Conservation (phyloP, 2,888 invertebrate genomes). For the Gymnosoma rotundatum region DNA sequence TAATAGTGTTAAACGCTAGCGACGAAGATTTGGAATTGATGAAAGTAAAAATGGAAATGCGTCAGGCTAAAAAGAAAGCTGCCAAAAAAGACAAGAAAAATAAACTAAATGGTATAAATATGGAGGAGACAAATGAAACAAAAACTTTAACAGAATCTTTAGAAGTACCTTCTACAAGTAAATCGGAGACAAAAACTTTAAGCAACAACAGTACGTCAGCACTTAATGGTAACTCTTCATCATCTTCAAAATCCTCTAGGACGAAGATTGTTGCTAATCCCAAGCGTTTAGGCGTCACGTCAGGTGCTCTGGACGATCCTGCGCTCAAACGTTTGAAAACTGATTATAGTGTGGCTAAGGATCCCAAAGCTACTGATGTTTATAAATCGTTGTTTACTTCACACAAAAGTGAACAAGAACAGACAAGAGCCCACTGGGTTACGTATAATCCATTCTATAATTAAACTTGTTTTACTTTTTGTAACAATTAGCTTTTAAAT, state of each 20-base stretch:
- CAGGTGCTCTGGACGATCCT: conserved; percentile 84
- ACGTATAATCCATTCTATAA: conserved; percentile 98
- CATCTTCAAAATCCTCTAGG: conserved; percentile 62
- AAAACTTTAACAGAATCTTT: neutral
- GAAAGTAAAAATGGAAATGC: conserved; percentile 85
- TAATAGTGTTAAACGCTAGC: conserved; percentile 93
- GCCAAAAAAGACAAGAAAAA: conserved; percentile 84
- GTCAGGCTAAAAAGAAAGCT: conserved; percentile 87
- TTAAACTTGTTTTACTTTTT: conserved; percentile 79
- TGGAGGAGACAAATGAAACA: neutral
- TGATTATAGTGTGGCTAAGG: conserved; percentile 93
- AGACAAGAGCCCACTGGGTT: conserved; percentile 97
- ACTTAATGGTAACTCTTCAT: neutral
- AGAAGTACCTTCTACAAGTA: conserved; percentile 61
- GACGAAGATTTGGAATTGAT: conserved; percentile 88
- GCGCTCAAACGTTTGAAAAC: conserved; percentile 90
- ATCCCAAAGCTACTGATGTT: conserved; percentile 94
- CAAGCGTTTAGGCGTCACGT: conserved; percentile 73
- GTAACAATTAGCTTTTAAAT: neutral
- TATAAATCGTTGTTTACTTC: conserved; percentile 98
- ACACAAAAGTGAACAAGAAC: conserved; percentile 92
- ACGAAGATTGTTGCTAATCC: conserved; percentile 71
- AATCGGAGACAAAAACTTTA: conserved; percentile 18
- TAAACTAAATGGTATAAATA: conserved; percentile 54
- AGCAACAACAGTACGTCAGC: neutral